phyloP scores from a whole-genome alignment of 2,113 vertebrate genomes.

The Sprattus sprattus region DNA sequence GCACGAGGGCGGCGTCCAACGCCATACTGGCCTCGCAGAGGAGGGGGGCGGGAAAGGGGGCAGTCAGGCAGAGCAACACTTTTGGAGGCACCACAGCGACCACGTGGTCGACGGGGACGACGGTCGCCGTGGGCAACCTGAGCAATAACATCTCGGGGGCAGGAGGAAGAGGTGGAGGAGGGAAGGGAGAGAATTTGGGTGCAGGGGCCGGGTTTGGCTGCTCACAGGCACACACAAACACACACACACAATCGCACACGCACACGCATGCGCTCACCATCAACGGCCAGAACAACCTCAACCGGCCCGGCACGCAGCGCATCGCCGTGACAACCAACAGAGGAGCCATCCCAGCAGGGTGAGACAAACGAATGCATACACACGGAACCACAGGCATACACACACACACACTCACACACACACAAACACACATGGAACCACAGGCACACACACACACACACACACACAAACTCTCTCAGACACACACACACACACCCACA shows the following conservation, averaged over 20 bases:
- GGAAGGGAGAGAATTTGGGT: conserved; percentile 71
- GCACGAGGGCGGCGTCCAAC: conserved; percentile 90
- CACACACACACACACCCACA: no score
- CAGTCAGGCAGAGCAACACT: conserved; percentile 85
- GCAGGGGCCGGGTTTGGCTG: conserved; percentile 63
- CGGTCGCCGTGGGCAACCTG: conserved; percentile 45
- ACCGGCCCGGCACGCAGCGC: conserved; percentile 85
- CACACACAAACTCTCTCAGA: no score
- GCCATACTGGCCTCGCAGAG: conserved; percentile 93
- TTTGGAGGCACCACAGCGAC: conserved; percentile 73
- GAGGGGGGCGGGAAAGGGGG: conserved; percentile 61
- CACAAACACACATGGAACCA: no score
- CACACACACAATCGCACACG: neutral
- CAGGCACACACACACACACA: no score
- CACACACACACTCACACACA: no score
- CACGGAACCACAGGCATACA: no score
- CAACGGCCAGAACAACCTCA: conserved; percentile 92
- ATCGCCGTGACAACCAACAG: conserved; percentile 73
- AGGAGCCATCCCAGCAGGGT: conserved; percentile 86
- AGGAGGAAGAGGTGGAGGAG: conserved; percentile 62
- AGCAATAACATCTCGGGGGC: conserved; percentile 64
- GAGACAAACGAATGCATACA: conserved; percentile 33
- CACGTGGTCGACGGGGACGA: conserved; percentile 72
- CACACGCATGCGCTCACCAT: conserved; percentile 66
- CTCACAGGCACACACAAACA: conserved; percentile 50